Conservation (phyloP, 2,888 invertebrate genomes). For the Drosophila nr. fundita region DNA sequence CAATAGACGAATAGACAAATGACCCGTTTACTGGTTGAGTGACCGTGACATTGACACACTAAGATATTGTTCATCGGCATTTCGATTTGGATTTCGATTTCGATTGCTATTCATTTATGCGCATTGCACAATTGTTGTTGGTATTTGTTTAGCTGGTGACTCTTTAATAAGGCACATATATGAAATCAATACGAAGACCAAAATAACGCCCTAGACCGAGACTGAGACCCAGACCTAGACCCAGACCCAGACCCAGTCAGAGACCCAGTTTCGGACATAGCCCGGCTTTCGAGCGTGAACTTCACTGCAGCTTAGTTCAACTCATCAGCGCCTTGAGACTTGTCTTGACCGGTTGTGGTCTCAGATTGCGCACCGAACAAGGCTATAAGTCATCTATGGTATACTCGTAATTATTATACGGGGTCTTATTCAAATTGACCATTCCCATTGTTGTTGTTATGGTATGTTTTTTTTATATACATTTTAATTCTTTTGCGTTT, state of each 20-base stretch:
- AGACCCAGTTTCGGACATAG: constrained; percentile 10
- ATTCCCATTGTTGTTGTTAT: constrained; percentile 9
- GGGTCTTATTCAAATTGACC: constrained; percentile 57
- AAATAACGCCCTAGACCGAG: constrained; percentile 50
- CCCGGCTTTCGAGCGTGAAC: constrained; percentile 59
- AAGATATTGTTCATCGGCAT: constrained; percentile 34
- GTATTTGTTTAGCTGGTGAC: constrained; percentile 12
- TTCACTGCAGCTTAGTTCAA: constrained; percentile 45
- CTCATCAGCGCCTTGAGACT: constrained; percentile 62
- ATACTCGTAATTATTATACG: constrained; percentile 24
- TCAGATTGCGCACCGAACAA: constrained; percentile 64
- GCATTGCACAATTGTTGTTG: constrained; percentile 66
- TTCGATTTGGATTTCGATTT: constrained; percentile 42
- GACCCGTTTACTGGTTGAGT: constrained; percentile 40
- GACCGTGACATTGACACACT: constrained; percentile 74
- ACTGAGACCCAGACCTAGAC: constrained; percentile 34
- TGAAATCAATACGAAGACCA: constrained; percentile 24
- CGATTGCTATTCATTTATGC: constrained; percentile 66
- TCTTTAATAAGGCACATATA: constrained; percentile 15
- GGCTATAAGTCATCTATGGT: constrained; percentile 37
- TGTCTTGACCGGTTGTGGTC: constrained; percentile 70
- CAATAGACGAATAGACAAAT: constrained; percentile 2
- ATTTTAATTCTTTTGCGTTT: not conserved
- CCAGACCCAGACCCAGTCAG: constrained; percentile 35
- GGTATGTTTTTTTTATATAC: not conserved